These are phyloP conservation scores for Mnemiopsis leidyi DNA, from an alignment of 37 sponge, comb jelly and placozoan species.

Conservation along the genomic window DNA sequence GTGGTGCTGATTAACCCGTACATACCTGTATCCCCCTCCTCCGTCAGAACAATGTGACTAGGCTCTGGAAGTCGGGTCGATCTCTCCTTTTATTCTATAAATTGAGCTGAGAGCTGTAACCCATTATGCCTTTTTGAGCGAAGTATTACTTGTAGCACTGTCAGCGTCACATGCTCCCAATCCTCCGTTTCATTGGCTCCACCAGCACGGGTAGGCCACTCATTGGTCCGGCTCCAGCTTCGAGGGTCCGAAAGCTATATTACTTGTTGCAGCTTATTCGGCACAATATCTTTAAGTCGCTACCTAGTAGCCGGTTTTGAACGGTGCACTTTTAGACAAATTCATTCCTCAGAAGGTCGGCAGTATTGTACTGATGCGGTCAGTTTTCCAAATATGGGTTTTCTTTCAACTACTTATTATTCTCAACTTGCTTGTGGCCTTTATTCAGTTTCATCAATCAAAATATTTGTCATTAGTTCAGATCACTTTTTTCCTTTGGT, in stretches of 20 bases:
- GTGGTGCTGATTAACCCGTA: neutral
- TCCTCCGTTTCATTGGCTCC: neutral
- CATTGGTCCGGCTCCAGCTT: neutral
- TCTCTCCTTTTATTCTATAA: neutral
- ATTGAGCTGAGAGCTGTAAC: neutral
- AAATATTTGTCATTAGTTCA: no score
- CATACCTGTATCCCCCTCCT: no score
- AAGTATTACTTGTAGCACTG: neutral
- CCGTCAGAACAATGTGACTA: neutral
- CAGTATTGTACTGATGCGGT: no score
- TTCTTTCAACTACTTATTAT: no score
- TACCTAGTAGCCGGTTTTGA: neutral
- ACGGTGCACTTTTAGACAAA: neutral
- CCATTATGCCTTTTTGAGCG: neutral
- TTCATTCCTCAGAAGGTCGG: no score
- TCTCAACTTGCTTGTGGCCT: no score
- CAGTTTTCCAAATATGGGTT: no score
- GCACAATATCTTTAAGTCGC: neutral
- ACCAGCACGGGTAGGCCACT: neutral
- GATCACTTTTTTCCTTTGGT: no score
- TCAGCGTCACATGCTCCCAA: neutral
- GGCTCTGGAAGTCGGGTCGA: neutral
- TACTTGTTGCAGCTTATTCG: neutral
- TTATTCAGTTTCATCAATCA: no score
- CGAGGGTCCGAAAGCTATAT: neutral